phyloP scores from a whole-genome alignment of 2,888 invertebrate species.

The Acanthococcus lagerstroemiae region DNA sequence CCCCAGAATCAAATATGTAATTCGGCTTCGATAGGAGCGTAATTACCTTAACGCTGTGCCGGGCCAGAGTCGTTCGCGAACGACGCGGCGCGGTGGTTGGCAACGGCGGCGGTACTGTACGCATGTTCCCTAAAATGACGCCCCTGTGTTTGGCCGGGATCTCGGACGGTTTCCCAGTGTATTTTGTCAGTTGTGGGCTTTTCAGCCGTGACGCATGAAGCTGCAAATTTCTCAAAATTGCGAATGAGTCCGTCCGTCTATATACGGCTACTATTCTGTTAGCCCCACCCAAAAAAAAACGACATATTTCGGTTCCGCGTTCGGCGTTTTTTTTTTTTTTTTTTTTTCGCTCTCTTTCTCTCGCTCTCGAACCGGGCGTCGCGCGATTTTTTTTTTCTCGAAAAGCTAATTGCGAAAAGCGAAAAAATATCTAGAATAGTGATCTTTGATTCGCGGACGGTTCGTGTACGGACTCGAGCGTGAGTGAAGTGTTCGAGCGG shows the following conservation, averaged over 20 bases:
- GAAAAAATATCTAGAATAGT: too few species aligned
- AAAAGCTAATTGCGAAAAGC: too few species aligned
- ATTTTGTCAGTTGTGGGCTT: conserved; percentile 30
- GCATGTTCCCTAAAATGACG: conserved; percentile 27
- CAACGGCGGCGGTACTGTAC: conserved; percentile 1
- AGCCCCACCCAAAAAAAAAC: conserved; percentile 21
- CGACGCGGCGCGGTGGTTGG: neutral
- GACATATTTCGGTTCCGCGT: neutral
- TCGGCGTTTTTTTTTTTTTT: neutral
- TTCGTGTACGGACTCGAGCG: too few species aligned
- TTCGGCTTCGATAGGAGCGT: neutral
- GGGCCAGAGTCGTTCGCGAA: conserved; percentile 18
- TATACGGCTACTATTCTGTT: conserved; percentile 13
- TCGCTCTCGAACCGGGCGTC: too few species aligned
- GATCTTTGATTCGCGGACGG: too few species aligned
- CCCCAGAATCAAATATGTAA: neutral
- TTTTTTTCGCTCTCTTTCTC: too few species aligned
- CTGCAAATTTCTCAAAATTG: conserved; percentile 13
- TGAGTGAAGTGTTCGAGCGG: too few species aligned
- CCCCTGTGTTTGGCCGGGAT: conserved; percentile 30
- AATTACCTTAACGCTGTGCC: neutral
- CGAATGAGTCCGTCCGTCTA: conserved; percentile 28
- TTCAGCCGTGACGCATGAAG: conserved; percentile 25
- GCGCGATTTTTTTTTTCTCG: too few species aligned
- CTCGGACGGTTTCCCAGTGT: conserved; percentile 24